Evolutionary conservation across 1,140 invertebrate genomes (phyloP).

Genomic region (Drosophila auraria): DNA sequence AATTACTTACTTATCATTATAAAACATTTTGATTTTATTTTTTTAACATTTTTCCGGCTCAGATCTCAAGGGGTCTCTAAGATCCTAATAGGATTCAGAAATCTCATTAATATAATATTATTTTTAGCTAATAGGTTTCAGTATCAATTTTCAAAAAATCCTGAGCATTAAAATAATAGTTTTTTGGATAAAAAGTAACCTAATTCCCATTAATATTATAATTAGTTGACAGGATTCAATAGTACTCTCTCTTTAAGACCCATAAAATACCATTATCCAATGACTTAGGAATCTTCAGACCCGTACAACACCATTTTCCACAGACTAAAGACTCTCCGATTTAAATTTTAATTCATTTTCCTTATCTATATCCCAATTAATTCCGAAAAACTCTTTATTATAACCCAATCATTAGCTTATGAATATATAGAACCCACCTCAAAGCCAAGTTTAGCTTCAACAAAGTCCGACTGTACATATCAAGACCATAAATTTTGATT

Average conservation of each 20-base stretch:
- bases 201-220: neutral
- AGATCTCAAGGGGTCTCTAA: neutral
- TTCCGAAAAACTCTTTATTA: neutral
- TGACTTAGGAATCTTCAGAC: neutral
- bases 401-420: no score
- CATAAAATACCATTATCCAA: neutral
- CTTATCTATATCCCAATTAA: neutral
- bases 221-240: neutral
- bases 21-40: no score
- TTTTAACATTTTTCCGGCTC: neutral
- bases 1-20: no score
- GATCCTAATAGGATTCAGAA: neutral
- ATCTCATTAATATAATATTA: neutral
- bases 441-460: neutral
- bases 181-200: no score
- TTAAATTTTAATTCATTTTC: neutral
- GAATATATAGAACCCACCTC: neutral
- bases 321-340: no score
- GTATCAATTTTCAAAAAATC: neutral
- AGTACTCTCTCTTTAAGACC: neutral
- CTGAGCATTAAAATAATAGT: neutral
- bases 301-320: neutral
- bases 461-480: conserved; percentile 9
- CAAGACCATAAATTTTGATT: conserved; percentile 13
- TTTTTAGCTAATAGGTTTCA: neutral